Base-by-base conservation (phyloP, 1,140 invertebrate species). In the Lordiphosa clarofinis region DNA sequence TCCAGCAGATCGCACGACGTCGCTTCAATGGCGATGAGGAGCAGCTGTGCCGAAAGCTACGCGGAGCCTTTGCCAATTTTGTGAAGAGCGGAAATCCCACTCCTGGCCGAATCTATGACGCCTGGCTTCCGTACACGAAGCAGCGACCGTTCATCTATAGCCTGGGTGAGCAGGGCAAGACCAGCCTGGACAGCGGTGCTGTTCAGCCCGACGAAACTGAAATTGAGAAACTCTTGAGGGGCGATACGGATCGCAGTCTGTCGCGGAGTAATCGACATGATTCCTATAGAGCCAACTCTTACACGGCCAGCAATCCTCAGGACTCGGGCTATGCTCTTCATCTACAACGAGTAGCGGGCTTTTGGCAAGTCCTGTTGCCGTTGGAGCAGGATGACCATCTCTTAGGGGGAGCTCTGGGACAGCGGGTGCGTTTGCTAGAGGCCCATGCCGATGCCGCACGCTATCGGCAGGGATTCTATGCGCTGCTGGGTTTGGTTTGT, bases 1-100 rank as follows among this genome's bases (percentile, higher is more conserved):
- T 93, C 60, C 91, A 92, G 50, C 92, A 93, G 88, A 86, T 92
- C 55, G 90, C 91, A 1, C 89, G 92, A 31, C 88, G 92, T 39
- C 79, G 91, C 12, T 90, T 92, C 19, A 91, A 89, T 15, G 68
- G 84, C 21, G 89, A 90, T 13, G 93, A 94, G 81, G 92, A 92
- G 53, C 86, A 90, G 52, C 82, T 93, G 6, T 92, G 92, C 60
- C 88, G 89, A 11, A 73, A 90, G 55, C 89, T 94, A 53, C 91
- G 92, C 61, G 89, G 90, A 37, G 89, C 91, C 54, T 90, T 92
- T 79, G 88, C 90, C 2, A 92, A 92, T 76, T 94, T 94, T 63
- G 89, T 93, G 2, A 92, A 91, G 66, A 90, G 90, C 82, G 93
- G 93, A 2, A 89, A 90, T 82, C 89, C 90, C 3, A 92, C 91